phyloP scores from a whole-genome alignment of 53 echinoderm and acorn worm genomes.

The Henricia sp. region DNA sequence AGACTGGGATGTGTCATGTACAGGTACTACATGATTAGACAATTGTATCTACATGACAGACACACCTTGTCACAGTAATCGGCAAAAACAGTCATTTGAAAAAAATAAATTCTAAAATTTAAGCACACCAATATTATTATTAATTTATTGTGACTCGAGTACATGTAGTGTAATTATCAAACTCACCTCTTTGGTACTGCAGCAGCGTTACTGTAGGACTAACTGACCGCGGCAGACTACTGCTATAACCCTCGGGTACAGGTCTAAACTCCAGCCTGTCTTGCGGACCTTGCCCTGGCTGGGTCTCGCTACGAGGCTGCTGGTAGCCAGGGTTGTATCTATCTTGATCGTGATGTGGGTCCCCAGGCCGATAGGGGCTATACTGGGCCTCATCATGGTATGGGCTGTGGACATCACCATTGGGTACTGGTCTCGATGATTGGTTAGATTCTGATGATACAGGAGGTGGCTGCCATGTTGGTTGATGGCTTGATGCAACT shows the following conservation, averaged over 20 bases:
- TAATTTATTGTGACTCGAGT: too few species aligned
- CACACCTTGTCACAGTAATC: too few species aligned
- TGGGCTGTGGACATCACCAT: constrained; percentile 37
- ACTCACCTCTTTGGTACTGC: constrained; percentile 66
- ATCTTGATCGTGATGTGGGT: not conserved
- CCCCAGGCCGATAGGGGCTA: constrained; percentile 43
- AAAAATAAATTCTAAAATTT: too few species aligned
- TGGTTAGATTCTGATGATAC: constrained; percentile 25
- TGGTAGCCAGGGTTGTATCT: too few species aligned
- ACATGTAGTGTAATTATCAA: too few species aligned
- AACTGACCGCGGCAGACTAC: constrained; percentile 56
- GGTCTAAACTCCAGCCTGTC: constrained; percentile 42
- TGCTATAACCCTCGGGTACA: constrained; percentile 42
- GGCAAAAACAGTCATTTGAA: too few species aligned
- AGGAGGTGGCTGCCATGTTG: constrained; percentile 40
- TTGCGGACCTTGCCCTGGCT: too few species aligned
- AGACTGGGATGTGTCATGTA: too few species aligned
- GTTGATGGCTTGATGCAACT: constrained; percentile 21
- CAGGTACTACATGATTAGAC: too few species aligned
- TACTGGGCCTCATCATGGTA: not conserved
- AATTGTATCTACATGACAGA: too few species aligned
- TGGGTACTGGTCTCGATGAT: constrained; percentile 23
- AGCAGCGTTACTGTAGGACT: constrained; percentile 71
- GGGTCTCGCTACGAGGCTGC: constrained; percentile 26
- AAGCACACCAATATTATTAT: too few species aligned